Conservation (phyloP, 2,888 invertebrate genomes). For the Himalopsyche anomala region DNA sequence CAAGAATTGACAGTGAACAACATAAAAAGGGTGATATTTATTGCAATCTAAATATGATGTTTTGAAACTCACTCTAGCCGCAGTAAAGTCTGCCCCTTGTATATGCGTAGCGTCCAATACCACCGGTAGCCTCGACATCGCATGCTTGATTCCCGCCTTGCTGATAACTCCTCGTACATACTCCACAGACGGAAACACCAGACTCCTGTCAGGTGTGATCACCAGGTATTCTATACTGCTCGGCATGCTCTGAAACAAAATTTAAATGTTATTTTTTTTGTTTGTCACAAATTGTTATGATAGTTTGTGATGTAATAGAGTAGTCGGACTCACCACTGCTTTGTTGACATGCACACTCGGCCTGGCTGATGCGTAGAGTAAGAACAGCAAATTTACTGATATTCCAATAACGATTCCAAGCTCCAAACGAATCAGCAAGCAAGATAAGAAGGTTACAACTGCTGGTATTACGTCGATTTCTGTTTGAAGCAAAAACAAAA, state of each 20-base stretch:
- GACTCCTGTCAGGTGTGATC: conserved; percentile 82
- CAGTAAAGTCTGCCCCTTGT: conserved; percentile 88
- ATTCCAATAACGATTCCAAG: conserved; percentile 92
- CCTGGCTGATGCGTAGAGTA: conserved; percentile 89
- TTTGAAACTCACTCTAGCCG: conserved; percentile 79
- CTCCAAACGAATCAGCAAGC: conserved; percentile 89
- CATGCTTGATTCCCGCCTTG: conserved; percentile 81
- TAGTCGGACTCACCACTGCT: conserved; percentile 75
- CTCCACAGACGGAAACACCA: conserved; percentile 90
- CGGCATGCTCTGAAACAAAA: conserved; percentile 69
- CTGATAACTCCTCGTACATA: conserved; percentile 84
- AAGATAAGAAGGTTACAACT: conserved; percentile 86
- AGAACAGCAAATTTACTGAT: conserved; percentile 86
- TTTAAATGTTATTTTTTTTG: neutral
- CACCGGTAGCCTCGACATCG: conserved; percentile 79
- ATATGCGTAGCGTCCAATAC: conserved; percentile 90
- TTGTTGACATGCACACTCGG: conserved; percentile 86
- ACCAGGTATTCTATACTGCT: conserved; percentile 75
- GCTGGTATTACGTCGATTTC: conserved; percentile 92
- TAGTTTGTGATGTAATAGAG: neutral
- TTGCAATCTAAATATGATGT: neutral
- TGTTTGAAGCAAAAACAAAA: conserved; percentile 70
- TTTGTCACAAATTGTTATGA: neutral
- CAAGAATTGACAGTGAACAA: no score
- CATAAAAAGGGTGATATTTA: neutral